phyloP scores from a whole-genome alignment of 2,113 vertebrate genomes.

The Sakesphorus luctuosus region DNA sequence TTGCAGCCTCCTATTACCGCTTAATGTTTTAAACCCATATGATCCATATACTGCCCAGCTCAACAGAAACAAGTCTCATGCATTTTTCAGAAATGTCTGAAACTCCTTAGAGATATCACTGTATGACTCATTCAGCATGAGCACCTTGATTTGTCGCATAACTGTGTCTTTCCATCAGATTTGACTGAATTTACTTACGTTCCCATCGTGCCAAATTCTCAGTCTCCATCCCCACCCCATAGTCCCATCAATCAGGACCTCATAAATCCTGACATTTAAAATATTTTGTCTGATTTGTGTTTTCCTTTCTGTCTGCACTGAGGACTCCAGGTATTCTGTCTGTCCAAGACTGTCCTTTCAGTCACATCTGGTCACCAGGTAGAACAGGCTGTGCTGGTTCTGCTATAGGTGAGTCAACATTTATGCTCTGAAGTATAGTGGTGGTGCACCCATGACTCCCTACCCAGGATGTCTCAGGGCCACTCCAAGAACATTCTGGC shows the following conservation, averaged over 20 bases:
- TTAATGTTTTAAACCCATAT: neutral
- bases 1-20: neutral
- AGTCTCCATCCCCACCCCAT: neutral
- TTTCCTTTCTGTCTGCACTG: neutral
- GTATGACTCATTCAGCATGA: neutral
- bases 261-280: neutral
- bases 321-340: neutral
- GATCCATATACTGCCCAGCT: neutral
- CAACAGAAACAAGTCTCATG: neutral
- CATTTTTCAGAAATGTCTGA: neutral
- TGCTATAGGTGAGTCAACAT: neutral
- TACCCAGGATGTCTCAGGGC: neutral
- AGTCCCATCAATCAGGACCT: neutral
- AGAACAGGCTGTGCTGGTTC: conserved; percentile 23
- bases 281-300: neutral
- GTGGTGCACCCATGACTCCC: neutral
- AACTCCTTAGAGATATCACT: neutral
- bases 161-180: neutral
- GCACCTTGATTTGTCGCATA: neutral
- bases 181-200: neutral
- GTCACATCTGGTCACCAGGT: neutral
- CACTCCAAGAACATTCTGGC: neutral
- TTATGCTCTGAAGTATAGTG: neutral
- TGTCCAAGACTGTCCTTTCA: neutral
- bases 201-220: neutral